Base-by-base conservation (phyloP, 1,140 invertebrate species). In the Drosophila arawakana region DNA sequence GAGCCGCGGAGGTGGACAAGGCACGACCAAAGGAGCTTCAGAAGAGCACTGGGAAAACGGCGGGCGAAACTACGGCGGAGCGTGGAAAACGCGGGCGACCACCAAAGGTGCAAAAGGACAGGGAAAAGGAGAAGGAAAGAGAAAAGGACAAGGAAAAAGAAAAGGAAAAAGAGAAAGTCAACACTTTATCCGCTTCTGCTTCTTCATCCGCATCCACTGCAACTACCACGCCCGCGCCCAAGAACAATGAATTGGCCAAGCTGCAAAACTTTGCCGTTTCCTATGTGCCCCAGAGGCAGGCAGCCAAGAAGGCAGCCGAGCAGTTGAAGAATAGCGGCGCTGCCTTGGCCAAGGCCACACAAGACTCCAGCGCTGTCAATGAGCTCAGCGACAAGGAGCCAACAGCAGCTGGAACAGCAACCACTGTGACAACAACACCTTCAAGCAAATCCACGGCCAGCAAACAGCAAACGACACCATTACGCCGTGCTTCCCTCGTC, bases 301-400 rank as follows among this genome's bases (percentile, higher is more conserved):
- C 97, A 4, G 97, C 97, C 39, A 97, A 97, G 90, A 98, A 98
- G 92, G 97, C 97, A 2, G 96, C 96, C 9, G 97, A 97, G 78
- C 97, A 97, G 84, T 96, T 98, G 44, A 97, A 97, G 84, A 97
- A 96, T 92, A 96, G 96, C 46, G 93, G 96, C 60, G 55, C 65
- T 7, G 49, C 70, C 1, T 11, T 71, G 5, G 94, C 94, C 21
- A 96, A 96, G 76, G 93, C 94, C 2, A 41, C 44, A 76, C 92
- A 91, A 7, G 70, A 79, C 7, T 13, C 72, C 0, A 68, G 25
- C 34, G 37, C 55, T 11, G n/a, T 30, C 7, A 62, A 15, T 39
- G 54, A 52, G 44, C 37, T 35, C 10, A 54, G 11, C 10, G 35
- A 65, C 6, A 54, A 54, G 11, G 71, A 66, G 11, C 11, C 68